Percentiles rank a stretch among this genome's conserved stretches.
Conservation (phyloP, 1,140 invertebrate genomes). For the Caenorhabditis brenneri region DNA sequence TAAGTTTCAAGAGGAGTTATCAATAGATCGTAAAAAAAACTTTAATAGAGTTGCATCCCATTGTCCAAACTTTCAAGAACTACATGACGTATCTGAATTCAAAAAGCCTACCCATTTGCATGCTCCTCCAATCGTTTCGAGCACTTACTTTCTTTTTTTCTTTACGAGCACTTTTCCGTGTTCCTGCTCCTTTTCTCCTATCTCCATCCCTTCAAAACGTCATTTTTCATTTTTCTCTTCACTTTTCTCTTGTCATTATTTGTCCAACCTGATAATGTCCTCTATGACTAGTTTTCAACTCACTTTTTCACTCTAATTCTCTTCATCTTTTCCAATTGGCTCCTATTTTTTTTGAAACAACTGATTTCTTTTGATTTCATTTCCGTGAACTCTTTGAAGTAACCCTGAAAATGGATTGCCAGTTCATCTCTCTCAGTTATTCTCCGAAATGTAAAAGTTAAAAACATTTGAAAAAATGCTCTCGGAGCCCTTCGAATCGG, state of each 20-base stretch:
- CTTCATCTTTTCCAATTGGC: background rate
- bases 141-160: background rate
- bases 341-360: background rate
- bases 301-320: background rate
- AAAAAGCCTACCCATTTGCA: no score
- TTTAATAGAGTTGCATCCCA: no score
- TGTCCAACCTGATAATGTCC: conserved; percentile 18
- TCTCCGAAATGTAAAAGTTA: no score
- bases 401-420: background rate
- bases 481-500: background rate
- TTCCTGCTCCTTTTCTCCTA: conserved; percentile 8
- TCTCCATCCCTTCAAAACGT: background rate
- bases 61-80: no score
- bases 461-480: background rate
- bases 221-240: background rate
- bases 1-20: no score
- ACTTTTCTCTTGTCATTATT: background rate
- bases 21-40: no score
- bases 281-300: background rate
- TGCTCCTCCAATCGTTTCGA: background rate
- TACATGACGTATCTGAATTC: no score
- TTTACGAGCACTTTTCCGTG: no score
- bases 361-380: background rate
- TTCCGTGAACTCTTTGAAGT: background rate
- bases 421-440: no score